phyloP scores from a whole-genome alignment of 2,888 invertebrate genomes.

The Amphipyra berbera region DNA sequence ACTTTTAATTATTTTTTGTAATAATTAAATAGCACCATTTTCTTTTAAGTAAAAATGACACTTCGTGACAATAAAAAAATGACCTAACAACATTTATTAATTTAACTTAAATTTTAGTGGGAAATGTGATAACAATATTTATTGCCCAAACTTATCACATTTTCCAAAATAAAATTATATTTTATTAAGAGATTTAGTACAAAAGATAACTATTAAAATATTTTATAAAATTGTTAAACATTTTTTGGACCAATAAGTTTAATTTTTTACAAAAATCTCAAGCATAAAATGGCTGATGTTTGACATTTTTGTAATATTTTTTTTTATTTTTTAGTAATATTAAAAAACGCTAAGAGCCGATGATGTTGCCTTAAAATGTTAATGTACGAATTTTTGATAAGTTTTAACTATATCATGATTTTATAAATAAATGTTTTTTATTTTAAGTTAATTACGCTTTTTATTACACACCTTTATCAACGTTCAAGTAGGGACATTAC shows the following conservation, averaged over 20 bases:
- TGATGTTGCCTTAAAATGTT: constrained; percentile 80
- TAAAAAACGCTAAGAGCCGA: constrained; percentile 61
- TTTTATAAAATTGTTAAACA: constrained; percentile 53
- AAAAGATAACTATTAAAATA: constrained; percentile 56
- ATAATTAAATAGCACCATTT: constrained; percentile 35
- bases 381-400: constrained; percentile 78
- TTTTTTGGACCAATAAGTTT: constrained; percentile 68
- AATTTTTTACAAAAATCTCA: constrained; percentile 82
- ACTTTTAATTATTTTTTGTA: constrained; percentile 25
- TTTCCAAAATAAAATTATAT: constrained; percentile 58
- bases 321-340: constrained; percentile 46
- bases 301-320: constrained; percentile 81
- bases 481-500: too few species aligned
- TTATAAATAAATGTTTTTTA: constrained; percentile 85
- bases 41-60: constrained; percentile 24
- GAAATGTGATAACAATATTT: constrained; percentile 64
- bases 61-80: constrained; percentile 56
- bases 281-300: constrained; percentile 85
- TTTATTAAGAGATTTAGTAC: constrained; percentile 62
- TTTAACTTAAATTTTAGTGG: constrained; percentile 56
- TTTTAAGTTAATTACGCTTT: constrained; percentile 79
- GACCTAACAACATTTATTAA: constrained; percentile 55
- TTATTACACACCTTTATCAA: constrained; percentile 60
- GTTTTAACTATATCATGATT: constrained; percentile 78
- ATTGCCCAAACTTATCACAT: constrained; percentile 70